phyloP scores from a whole-genome alignment of 1,140 invertebrate species.

The Melipona quadrifasciata region DNA sequence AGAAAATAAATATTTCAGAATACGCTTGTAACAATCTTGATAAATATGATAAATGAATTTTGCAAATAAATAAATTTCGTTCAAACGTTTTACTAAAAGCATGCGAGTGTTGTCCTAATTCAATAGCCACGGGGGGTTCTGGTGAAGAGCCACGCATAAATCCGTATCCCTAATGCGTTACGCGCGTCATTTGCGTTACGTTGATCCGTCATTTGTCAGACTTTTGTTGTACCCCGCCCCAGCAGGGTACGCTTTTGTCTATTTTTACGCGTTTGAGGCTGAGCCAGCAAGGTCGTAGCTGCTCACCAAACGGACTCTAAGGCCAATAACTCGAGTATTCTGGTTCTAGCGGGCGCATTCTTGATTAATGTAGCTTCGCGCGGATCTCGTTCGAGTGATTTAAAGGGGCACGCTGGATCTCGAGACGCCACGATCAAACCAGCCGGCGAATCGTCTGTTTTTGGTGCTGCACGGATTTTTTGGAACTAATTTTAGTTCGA shows the following conservation, averaged over 20 bases:
- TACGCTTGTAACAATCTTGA: no score
- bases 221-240: not conserved
- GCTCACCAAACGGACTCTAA: conserved; percentile 2
- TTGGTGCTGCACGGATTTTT: no score
- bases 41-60: no score
- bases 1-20: no score
- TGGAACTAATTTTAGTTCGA: no score
- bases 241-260: conserved; percentile 21
- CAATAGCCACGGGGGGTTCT: no score
- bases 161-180: not conserved
- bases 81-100: no score
- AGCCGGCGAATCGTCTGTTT: not conserved
- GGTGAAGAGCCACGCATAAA: not conserved
- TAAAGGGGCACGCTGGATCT: not conserved
- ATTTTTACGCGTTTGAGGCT: conserved; percentile 41
- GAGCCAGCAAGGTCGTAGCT: conserved; percentile 45
- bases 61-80: no score
- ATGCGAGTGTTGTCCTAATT: no score
- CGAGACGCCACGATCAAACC: not conserved
- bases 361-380: conserved; percentile 15
- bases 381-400: not conserved
- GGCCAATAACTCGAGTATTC: conserved; percentile 50
- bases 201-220: conserved; percentile 11
- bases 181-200: not conserved
- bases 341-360: conserved; percentile 48